phyloP scores from a whole-genome alignment of 2,888 invertebrate genomes.

The Ypsolopha sequella region DNA sequence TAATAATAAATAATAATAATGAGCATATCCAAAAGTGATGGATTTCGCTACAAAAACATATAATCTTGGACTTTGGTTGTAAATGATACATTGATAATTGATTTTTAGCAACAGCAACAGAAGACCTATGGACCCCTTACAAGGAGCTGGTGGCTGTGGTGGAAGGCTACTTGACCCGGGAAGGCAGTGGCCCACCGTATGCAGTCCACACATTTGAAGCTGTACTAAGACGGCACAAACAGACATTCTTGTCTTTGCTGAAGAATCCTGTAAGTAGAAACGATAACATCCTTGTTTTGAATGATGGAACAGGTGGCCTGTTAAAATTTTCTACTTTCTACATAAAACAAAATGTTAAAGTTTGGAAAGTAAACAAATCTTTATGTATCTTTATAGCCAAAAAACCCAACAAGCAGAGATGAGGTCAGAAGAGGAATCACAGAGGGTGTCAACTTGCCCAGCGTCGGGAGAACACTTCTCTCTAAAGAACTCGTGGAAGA shows the following conservation, averaged over 20 bases:
- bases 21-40: no score
- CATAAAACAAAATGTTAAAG: no score
- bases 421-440: slow-evolving; percentile 85
- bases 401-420: slow-evolving; percentile 82
- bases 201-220: slow-evolving; percentile 79
- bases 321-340: no score
- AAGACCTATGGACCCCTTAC: slow-evolving; percentile 89
- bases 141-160: slow-evolving; percentile 81
- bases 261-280: slow-evolving; percentile 83
- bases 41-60: no score
- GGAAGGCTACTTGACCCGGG: slow-evolving; percentile 75
- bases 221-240: slow-evolving; percentile 82
- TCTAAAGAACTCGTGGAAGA: slow-evolving; percentile 92
- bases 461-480: slow-evolving; percentile 79
- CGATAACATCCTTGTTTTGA: background rate
- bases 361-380: no score
- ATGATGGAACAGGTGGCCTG: no score
- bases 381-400: slow-evolving; percentile 81
- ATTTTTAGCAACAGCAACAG: slow-evolving; percentile 55
- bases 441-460: slow-evolving; percentile 82
- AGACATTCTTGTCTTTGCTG: slow-evolving; percentile 86
- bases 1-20: no score
- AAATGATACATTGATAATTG: background rate
- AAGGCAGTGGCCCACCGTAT: slow-evolving; percentile 69
- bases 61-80: no score